Base-by-base conservation (phyloP, 2,113 vertebrate genomes). In the Collichthys lucidus region DNA sequence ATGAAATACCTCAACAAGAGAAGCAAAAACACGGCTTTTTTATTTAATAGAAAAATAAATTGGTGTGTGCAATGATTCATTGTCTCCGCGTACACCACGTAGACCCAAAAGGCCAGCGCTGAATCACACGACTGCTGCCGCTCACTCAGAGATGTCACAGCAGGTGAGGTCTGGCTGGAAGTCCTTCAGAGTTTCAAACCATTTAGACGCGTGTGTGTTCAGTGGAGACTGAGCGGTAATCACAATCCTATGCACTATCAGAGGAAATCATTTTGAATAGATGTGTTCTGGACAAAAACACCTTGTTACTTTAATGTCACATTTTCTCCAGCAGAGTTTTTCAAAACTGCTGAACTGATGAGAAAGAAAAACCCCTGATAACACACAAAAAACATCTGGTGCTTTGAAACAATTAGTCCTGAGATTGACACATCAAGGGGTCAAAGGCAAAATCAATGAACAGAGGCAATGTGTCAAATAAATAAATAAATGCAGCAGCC, bases 331-430 rank as follows among this genome's bases (percentile, higher is more conserved):
- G 29, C 14, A 53, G 35, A 9, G 29, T 40, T 85, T 72, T 12
- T 56, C 47, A 53, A 31, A 11, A 46, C 61, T 9, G 20, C 31
- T 20, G 16, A 55, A 47, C 47, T 14, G 17, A 53, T 55, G 3
- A 64, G 11, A 66, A 40, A 14, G 3, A 68, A 16, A 79, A 79
- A 46, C 20, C 24, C 46, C 15, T 22, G 26, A 73, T 24, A 8
- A 78, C 69, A 31, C 3, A 64, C 29, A 24, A 44, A 69, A 42
- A 61, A 42, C 8, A 52, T 17, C n/a, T 5, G 4, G n/a, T 57
- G 63, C 29, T 79, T 40, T 72, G 29, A 52, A 71, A 83, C 56
- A 74, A 79, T 64, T 71, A 62, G 11, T 42, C 31, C 50, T 55
- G 65, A 66, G 31, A 75, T 16, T 79, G 66, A 52, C 56, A 49